Conservation (phyloP, 2,113 vertebrate species). For the Oxyura jamaicensis region DNA sequence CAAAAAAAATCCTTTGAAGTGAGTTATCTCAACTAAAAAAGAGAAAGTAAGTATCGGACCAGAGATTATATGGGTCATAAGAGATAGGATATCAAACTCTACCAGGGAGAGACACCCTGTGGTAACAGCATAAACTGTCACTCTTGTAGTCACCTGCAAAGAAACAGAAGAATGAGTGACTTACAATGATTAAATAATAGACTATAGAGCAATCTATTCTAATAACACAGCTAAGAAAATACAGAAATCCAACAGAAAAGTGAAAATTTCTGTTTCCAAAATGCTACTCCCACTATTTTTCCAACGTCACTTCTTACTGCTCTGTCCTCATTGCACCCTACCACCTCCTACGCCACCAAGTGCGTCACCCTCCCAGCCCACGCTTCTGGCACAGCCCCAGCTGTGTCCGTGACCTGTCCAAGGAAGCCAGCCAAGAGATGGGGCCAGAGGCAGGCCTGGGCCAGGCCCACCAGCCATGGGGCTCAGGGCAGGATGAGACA, state of each 20-base stretch:
- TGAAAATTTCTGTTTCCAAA: neutral
- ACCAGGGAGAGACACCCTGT: neutral
- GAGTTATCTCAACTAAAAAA: neutral
- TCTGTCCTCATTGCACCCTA: too few relatives aligned
- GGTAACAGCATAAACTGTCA: neutral
- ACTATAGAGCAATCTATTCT: neutral
- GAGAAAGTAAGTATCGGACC: neutral
- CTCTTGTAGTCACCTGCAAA: neutral
- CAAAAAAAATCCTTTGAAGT: slow-evolving; percentile 1
- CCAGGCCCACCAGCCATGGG: neutral
- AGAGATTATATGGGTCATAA: neutral
- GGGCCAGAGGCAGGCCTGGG: neutral
- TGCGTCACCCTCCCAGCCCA: neutral
- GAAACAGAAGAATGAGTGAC: neutral
- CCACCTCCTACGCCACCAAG: too few relatives aligned
- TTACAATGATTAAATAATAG: neutral
- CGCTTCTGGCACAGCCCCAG: neutral
- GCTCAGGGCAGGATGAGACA: neutral
- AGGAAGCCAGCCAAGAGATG: neutral
- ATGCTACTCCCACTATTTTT: neutral
- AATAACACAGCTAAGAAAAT: neutral
- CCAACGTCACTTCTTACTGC: too few relatives aligned
- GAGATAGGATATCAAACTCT: neutral
- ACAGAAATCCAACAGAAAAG: neutral
- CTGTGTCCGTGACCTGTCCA: too few relatives aligned